These are phyloP conservation scores for Dunckerocampus dactyliophorus DNA, from an alignment of 2,113 vertebrate species.

Conservation along the genomic window DNA sequence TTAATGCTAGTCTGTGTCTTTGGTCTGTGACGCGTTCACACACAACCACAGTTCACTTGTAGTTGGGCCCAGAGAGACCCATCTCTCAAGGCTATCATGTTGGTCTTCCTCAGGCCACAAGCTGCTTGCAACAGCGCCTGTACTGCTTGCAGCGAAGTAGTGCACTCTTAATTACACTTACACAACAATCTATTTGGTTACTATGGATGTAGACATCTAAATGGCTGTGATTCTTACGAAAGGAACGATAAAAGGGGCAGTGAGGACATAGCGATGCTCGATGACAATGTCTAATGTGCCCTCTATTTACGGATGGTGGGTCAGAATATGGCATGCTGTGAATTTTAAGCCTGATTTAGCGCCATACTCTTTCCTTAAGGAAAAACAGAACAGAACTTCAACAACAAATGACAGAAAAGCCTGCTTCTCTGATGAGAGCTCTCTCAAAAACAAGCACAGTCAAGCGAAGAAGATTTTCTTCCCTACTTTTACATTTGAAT, in stretches of 20 bases:
- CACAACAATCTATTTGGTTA: not conserved
- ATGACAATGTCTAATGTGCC: slow-evolving; percentile 62
- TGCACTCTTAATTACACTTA: not conserved
- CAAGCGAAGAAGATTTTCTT: slow-evolving; percentile 34
- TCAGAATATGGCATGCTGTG: slow-evolving; percentile 45
- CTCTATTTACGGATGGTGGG: slow-evolving; percentile 54
- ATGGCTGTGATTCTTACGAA: slow-evolving; percentile 14
- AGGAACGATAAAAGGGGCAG: slow-evolving; percentile 37
- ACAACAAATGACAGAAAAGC: slow-evolving; percentile 52
- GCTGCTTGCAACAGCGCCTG: not conserved
- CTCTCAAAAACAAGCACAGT: slow-evolving; percentile 54
- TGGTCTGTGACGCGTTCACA: too few relatives aligned
- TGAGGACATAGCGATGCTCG: slow-evolving; percentile 48
- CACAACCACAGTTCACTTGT: too few relatives aligned
- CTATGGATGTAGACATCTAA: slow-evolving; percentile 18
- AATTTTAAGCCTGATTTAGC: slow-evolving; percentile 63
- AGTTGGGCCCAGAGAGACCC: too few relatives aligned
- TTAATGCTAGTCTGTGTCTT: too few relatives aligned
- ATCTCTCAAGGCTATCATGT: not conserved
- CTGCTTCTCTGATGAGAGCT: slow-evolving; percentile 50
- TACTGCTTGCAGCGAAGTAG: not conserved
- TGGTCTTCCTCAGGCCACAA: not conserved
- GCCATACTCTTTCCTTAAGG: slow-evolving; percentile 49
- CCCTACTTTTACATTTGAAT: slow-evolving; percentile 13
- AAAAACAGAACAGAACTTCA: slow-evolving; percentile 41